Conservation (phyloP, 2,797 vertebrate genomes). For the Pseudocheirus occidentalis region DNA sequence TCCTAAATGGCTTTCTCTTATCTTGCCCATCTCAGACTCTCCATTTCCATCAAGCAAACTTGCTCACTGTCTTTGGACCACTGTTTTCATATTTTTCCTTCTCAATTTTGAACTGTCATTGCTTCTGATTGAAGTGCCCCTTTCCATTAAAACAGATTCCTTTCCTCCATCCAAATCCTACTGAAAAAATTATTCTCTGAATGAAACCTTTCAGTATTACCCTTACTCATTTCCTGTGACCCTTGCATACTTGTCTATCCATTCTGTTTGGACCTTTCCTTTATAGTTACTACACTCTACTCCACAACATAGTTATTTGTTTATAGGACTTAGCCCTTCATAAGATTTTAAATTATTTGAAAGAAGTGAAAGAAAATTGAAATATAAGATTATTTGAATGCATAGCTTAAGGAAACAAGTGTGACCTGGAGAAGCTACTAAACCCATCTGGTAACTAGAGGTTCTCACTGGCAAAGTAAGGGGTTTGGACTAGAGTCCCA, state of each 20-base stretch:
- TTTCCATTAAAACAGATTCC: background rate
- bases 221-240: background rate
- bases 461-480: background rate
- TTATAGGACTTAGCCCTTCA: background rate
- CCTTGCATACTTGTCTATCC: background rate
- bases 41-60: background rate
- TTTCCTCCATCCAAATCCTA: slow-evolving; percentile 8
- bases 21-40: background rate
- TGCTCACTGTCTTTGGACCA: rapidly evolving
- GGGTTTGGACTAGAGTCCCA: background rate
- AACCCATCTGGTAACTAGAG: background rate
- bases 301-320: background rate
- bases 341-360: background rate
- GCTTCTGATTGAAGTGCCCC: background rate
- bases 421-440: background rate
- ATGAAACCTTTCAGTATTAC: background rate
- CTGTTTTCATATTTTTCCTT: background rate
- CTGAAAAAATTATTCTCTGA: background rate
- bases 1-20: slow-evolving; percentile 4
- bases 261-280: background rate
- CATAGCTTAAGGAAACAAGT: background rate
- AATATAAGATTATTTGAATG: background rate
- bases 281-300: background rate
- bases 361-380: background rate
- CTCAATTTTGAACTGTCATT: background rate